Base-by-base conservation (phyloP, 2,888 invertebrate species). In the Tenthredo livida region DNA sequence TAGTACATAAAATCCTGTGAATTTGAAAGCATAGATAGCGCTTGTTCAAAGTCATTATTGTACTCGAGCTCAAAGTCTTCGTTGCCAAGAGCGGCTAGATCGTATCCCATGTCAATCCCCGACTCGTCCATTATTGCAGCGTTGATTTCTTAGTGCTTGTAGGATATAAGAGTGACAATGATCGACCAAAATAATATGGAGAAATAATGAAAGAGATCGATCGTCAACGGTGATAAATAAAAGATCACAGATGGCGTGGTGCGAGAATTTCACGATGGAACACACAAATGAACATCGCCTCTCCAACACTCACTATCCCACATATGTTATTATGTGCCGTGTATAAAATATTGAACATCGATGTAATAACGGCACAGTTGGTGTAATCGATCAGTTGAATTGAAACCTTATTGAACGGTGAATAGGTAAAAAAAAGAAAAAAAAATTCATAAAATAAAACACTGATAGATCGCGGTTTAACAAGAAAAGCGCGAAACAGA, bases 71-170 rank as follows among this genome's bases (percentile, higher is more conserved):
- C 94, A 89, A 94, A 94, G 92, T 95, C 95, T 90, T 95, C 95
- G 87, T 94, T 94, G 87, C 95, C 94, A 88, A 95, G 94, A 87
- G 95, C 94, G 86, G 95, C 95, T 90, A 96, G 94, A 94, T 96
- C 95, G 90, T 95, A 96, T 87, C 94, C 95, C 94, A 96, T 95
- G 90, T 95, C 95, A 89, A 95, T 95, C 88, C 95, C 95, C 89
- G 95, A 95, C 92, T 95, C 95, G 93, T 95, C 95, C 95, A 95
- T 95, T 92, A 40, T 80, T 61, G 40, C 21, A 29, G 37, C 33
- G 58, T 9, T 80, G 25, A 40, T 29, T 7, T n/a, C 47, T 54
- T 5, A 9, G 29, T 6, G 29, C 1, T 73, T 3, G 15, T 40
- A 4, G 72, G 67, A 67, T 25, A 61, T 10, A 61, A 12, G 25